Base-by-base conservation (phyloP, 1,140 invertebrate genomes). In the Papilio polytes region DNA sequence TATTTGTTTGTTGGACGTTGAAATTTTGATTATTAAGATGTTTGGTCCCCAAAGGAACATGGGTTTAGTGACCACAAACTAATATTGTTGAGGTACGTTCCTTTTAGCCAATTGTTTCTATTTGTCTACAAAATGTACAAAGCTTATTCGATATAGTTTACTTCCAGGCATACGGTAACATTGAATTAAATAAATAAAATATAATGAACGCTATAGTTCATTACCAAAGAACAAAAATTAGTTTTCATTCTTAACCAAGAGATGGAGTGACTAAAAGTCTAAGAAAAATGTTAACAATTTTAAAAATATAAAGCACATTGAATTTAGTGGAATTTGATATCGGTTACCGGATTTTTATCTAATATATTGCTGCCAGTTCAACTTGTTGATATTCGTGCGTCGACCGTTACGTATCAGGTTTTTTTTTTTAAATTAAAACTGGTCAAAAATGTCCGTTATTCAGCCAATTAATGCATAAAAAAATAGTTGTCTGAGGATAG, bases 361-460 rank as follows among this genome's bases (percentile, higher is more conserved):
- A 8, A 22, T 41, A 59, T 59, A 59, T 20, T 4, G 18, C 48
- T 41, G 20, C 59, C 59, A 26, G 59, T 63, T 26, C 2, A 31
- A 63, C 59, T 26, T 63, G 59, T 59, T 20, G n/a, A n/a, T 63
- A 13, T 26, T 63, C 59, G 59, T 26, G 59, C 59, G 10, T 63
- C 22, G 22, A 63, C 22, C 53, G 53, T 56, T 26, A 59, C 56
- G 20, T 63, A 2, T 22, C 9, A 63, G 12, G 59, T 63, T 63
- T 63, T 63, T 63, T 63, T 51, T 36, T 63, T 63, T 26, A 26
- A 26, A 26, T 26, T 26, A 26, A 26, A 26, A 26, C 53, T 56
- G 53, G 53, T 26, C 59, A 22, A 63, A 63, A 63, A 26, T 12
- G 22, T 63, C 59, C 59, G 20, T 63, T 63, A 63, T 63, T 63